These are phyloP conservation scores for Himalopsyche phryganea DNA, from an alignment of 1,140 invertebrate species.

Conservation along the genomic window DNA sequence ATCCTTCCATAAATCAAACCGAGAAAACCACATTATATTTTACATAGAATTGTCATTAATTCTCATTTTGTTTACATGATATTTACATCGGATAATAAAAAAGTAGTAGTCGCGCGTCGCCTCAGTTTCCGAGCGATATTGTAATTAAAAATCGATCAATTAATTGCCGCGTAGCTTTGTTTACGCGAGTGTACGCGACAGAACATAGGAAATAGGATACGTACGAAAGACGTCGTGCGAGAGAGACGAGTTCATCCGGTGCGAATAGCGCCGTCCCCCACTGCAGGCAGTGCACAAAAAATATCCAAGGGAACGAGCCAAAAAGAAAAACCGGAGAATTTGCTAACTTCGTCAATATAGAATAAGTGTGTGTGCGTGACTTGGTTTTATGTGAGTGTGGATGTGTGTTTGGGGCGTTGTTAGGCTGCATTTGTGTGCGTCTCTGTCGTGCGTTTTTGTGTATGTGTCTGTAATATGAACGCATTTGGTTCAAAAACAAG, in stretches of 20 bases:
- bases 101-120: too few species aligned
- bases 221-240: neutral
- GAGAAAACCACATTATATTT: too few species aligned
- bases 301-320: slow-evolving; percentile 8
- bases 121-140: too few species aligned
- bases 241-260: neutral
- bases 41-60: too few species aligned
- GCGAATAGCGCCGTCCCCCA: neutral
- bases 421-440: slow-evolving; percentile 6
- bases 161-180: too few species aligned
- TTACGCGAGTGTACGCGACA: neutral
- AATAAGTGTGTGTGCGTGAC: neutral
- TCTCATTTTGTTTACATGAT: too few species aligned
- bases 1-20: too few species aligned
- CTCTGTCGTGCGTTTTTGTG: neutral
- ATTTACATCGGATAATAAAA: too few species aligned
- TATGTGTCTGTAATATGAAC: slow-evolving; percentile 16
- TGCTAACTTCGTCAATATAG: slow-evolving; percentile 12
- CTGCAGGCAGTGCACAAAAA: slow-evolving; percentile 2
- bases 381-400: slow-evolving; percentile 8
- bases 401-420: slow-evolving; percentile 1
- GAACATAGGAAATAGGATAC: slow-evolving; percentile 14
- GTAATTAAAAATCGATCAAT: too few species aligned
- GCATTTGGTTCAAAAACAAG: slow-evolving; percentile 21
- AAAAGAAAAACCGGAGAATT: slow-evolving; percentile 15